Evolutionary conservation across 2,113 vertebrate species (phyloP), one percentile per base, ranked within the genome.

Genomic region (Hylia prasina): DNA sequence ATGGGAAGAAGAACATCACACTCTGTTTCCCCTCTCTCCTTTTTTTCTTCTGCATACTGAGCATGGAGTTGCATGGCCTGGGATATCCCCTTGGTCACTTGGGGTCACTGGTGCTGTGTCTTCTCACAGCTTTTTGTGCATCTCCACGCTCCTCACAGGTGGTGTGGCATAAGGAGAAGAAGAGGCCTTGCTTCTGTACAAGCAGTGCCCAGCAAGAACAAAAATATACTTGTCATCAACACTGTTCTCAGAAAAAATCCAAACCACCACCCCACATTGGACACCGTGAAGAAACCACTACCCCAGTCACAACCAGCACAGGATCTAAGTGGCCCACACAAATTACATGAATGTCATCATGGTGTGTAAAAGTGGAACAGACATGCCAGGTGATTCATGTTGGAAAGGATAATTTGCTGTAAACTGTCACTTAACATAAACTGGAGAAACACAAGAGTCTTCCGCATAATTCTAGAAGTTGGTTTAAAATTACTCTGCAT

Each of bases 1-100:
- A n/a, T 0, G 37, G 58, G 42, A 37, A 28, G 17, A 31, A 8
- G 2, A 65, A 6, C 3, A 11, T 4, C 27, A 28, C 28, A 20
- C 27, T 19, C 11, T 16, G 8, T 28, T 44, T 10, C 7, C 27
- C 19, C 22, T 37, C 7, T 9, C 9, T 63, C 35, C 31, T 40
- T 50, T 35, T 22, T 33, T 63, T 13, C 17, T 7, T 71, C 28
- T 10, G 3, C 17, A 15, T 4, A 10, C 27, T 18, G 17, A 64
- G 57, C 35, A 31, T 27, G 24, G 28, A 1, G 2, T 31, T 24
- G 4, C 25, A 10, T 3, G 7, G 2, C 15, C 3, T 65, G n/a
- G 18, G 22, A 19, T 19, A 9, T 7, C 12, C 18, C 37, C 28
- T 37, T 65, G 39, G 33, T 28, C 68, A 2, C 22, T 20, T 33